These are phyloP conservation scores for Periplaneta americana DNA, from an alignment of 1,140 invertebrate genomes.

Conservation along the genomic window DNA sequence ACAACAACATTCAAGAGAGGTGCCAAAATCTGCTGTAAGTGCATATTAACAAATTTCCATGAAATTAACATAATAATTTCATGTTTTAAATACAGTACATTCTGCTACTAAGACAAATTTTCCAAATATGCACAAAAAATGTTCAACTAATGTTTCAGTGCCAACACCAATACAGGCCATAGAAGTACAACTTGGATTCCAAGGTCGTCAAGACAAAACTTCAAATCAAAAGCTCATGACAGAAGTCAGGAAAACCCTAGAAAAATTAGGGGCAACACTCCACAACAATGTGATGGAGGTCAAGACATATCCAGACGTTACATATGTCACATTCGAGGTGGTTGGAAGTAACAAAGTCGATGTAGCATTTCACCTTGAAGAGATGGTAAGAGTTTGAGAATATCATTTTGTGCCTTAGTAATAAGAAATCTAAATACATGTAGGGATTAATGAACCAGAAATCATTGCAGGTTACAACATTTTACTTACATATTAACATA, in stretches of 20 bases:
- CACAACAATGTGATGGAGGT: slow-evolving; percentile 47
- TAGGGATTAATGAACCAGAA: no score
- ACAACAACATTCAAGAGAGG: slow-evolving; percentile 57
- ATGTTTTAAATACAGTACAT: slow-evolving; percentile 10
- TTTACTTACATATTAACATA: no score
- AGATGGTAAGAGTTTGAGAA: slow-evolving; percentile 42
- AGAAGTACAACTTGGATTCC: slow-evolving; percentile 53
- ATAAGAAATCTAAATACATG: no score
- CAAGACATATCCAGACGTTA: slow-evolving; percentile 46
- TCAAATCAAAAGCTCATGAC: slow-evolving; percentile 43
- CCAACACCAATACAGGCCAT: slow-evolving; percentile 53
- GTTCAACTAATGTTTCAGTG: slow-evolving; percentile 36
- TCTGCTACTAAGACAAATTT: neutral
- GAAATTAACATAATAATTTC: neutral
- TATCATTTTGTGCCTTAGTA: neutral
- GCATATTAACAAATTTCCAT: neutral
- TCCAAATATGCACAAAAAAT: no score
- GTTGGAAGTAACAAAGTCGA: slow-evolving; percentile 58
- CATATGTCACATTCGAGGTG: slow-evolving; percentile 51
- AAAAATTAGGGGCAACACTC: slow-evolving; percentile 42
- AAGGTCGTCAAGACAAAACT: slow-evolving; percentile 40
- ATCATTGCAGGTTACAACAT: no score
- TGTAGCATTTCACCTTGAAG: slow-evolving; percentile 56
- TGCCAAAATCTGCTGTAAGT: slow-evolving; percentile 52
- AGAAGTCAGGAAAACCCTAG: slow-evolving; percentile 44